A percentile compares a stretch with the other conserved stretches of the same genome.
Conservation (phyloP, 2,113 vertebrate species). For the Ammodytes marinus region DNA sequence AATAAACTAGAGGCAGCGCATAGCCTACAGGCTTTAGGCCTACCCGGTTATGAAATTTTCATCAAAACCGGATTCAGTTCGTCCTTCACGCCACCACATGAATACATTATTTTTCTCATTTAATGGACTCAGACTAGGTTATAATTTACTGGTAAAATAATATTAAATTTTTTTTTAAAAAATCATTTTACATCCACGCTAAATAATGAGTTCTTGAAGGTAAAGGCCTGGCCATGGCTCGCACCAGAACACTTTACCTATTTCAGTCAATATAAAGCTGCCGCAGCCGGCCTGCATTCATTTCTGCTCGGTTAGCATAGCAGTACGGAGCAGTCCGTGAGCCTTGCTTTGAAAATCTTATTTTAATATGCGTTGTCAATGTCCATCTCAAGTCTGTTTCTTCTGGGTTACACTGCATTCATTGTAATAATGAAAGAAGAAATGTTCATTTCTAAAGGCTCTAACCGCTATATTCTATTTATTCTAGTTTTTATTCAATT, state of each 20-base stretch:
- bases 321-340: background rate
- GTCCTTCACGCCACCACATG: background rate
- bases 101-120: background rate
- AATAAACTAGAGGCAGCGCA: background rate
- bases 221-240: background rate
- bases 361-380: background rate
- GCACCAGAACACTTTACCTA: background rate
- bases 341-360: background rate
- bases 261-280: accelerated
- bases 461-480: background rate
- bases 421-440: background rate
- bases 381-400: background rate
- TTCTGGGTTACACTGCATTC: background rate
- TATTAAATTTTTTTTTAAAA: background rate
- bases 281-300: background rate
- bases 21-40: background rate
- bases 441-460: background rate
- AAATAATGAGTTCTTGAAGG: background rate
- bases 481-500: background rate
- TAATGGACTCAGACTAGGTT: background rate
- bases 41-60: background rate
- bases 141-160: background rate
- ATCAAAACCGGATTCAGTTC: background rate
- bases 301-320: background rate
- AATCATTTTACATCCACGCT: background rate